Evolutionary conservation across 92 coral and sea anemone genomes (phyloP).

Genomic region (Metridium senile): DNA sequence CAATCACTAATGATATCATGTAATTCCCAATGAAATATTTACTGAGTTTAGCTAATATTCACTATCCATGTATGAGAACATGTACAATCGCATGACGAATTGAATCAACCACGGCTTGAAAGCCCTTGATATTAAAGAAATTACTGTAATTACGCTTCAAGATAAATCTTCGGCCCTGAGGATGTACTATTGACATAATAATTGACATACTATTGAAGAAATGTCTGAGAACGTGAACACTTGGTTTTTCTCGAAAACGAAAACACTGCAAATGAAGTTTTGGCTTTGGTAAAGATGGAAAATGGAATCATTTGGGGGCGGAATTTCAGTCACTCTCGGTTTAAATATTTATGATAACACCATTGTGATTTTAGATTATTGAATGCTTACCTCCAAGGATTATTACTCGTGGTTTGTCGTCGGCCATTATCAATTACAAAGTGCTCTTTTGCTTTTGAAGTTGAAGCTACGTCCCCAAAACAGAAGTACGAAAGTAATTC

Average conservation of each 20-base stretch:
- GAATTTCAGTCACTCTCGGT: too few species aligned
- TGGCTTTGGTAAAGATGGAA: too few species aligned
- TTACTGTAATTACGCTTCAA: not conserved
- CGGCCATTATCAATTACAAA: slow-evolving; percentile 33
- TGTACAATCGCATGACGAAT: not conserved
- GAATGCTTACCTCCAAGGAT: slow-evolving; percentile 67
- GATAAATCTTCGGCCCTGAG: not conserved
- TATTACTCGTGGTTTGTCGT: slow-evolving; percentile 54
- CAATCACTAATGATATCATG: not conserved
- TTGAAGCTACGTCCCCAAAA: too few species aligned
- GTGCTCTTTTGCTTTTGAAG: not conserved
- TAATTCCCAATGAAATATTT: not conserved
- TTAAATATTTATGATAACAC: too few species aligned
- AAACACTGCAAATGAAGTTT: not conserved
- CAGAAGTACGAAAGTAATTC: too few species aligned
- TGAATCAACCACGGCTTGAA: too few species aligned
- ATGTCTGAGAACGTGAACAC: not conserved
- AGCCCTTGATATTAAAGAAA: too few species aligned
- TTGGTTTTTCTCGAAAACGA: not conserved
- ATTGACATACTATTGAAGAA: not conserved
- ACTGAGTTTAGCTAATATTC: not conserved
- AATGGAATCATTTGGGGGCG: too few species aligned
- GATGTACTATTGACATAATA: not conserved
- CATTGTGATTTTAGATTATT: not conserved
- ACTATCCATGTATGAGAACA: not conserved